Evolutionary conservation across 2,797 vertebrate species (phyloP).

Genomic region (Malacoraja senta): DNA sequence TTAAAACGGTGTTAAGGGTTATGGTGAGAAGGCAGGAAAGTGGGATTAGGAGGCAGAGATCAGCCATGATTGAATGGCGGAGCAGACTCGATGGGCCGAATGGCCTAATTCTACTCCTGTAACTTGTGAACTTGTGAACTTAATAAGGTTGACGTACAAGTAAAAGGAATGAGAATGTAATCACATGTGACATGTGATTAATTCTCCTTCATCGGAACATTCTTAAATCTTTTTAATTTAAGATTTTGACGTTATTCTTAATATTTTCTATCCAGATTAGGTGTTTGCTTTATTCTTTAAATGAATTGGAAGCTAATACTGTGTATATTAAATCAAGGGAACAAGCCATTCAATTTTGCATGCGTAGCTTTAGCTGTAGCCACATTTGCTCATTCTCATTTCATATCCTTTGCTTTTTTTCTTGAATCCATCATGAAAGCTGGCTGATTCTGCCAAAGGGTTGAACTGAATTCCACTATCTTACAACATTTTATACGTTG

Average conservation of each 20-base stretch:
- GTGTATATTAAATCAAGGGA: background rate
- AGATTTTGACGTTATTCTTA: background rate
- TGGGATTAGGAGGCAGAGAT: no score
- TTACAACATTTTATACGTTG: background rate
- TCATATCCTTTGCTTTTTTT: background rate
- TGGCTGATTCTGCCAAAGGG: background rate
- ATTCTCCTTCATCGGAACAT: background rate
- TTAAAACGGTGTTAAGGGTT: no score
- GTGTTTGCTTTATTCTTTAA: background rate
- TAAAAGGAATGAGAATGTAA: background rate
- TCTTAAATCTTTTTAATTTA: background rate
- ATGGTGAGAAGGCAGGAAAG: no score
- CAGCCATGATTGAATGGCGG: no score
- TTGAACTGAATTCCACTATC: background rate
- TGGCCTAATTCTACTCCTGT: no score
- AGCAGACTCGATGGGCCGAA: no score
- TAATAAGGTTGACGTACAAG: background rate
- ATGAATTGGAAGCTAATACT: background rate
- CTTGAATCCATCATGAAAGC: background rate
- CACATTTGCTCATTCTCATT: background rate
- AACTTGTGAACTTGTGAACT: no score
- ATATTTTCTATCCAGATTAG: background rate
- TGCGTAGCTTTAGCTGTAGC: background rate
- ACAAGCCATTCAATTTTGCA: background rate
- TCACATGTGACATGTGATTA: background rate